Evolutionary conservation across 2,113 vertebrate species (phyloP).

Genomic region (Marmota flaviventris): DNA sequence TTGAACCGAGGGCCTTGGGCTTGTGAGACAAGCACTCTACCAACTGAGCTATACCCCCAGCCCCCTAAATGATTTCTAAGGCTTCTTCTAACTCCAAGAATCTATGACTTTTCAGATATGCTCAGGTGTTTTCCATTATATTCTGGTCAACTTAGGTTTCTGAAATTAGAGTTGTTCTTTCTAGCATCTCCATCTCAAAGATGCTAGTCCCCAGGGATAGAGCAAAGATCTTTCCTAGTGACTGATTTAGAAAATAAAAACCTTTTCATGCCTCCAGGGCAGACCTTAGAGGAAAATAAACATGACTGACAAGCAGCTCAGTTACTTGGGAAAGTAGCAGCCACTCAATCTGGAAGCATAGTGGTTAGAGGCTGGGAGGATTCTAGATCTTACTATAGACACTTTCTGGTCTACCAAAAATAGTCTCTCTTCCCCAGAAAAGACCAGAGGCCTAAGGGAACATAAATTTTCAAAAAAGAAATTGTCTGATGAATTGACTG

Average conservation of each 20-base stretch:
- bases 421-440: background rate
- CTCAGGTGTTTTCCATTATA: background rate
- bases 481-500: too few species aligned
- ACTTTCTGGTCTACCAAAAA: background rate
- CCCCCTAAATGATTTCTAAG: background rate
- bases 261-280: background rate
- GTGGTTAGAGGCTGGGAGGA: background rate
- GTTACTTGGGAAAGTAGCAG: background rate
- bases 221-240: background rate
- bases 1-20: too few species aligned
- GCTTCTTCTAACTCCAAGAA: background rate
- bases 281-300: constrained; percentile 46
- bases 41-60: too few species aligned
- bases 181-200: background rate
- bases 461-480: background rate
- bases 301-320: background rate
- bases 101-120: background rate
- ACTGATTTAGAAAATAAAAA: constrained; percentile 61
- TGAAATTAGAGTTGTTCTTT: background rate
- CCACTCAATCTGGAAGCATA: background rate
- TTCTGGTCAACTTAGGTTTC: background rate
- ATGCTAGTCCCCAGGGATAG: background rate
- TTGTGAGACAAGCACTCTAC: too few species aligned
- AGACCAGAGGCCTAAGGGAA: background rate
- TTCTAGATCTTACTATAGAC: background rate